These are phyloP conservation scores for Therioaphis trifolii DNA, from an alignment of 2,888 invertebrate genomes.

Conservation along the genomic window DNA sequence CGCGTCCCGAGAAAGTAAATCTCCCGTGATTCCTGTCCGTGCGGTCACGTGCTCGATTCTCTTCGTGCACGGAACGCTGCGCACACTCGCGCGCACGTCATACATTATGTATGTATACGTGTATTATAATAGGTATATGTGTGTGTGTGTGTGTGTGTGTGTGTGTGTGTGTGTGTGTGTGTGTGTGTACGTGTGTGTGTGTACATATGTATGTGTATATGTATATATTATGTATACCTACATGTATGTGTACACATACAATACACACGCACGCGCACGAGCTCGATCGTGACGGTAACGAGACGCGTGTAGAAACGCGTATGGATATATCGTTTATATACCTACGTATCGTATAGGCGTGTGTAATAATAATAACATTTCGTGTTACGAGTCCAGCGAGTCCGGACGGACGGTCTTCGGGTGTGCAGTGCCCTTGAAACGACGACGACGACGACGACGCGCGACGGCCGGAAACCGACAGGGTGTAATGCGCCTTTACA, in stretches of 20 bases:
- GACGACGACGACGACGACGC: neutral
- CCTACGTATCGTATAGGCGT: too few species aligned
- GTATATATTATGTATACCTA: too few species aligned
- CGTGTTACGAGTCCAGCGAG: too few species aligned
- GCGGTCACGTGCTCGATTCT: conserved; percentile 37
- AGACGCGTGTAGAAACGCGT: too few species aligned
- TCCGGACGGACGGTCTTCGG: neutral
- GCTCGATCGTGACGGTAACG: neutral
- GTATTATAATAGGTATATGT: neutral
- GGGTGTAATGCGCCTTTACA: neutral
- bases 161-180: too few species aligned
- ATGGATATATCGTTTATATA: too few species aligned
- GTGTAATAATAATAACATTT: too few species aligned
- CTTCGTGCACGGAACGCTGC: neutral
- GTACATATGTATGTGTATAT: too few species aligned
- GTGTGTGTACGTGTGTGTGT: too few species aligned
- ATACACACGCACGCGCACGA: neutral
- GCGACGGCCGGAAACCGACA: neutral
- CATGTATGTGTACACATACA: neutral
- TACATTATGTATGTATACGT: neutral
- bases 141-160: too few species aligned
- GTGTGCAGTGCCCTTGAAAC: neutral
- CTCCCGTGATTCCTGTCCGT: conserved; percentile 49
- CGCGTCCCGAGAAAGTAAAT: conserved; percentile 43
- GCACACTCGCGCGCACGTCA: neutral